Base-by-base conservation (phyloP, 2,797 vertebrate species). In the Gymnocypris eckloni region DNA sequence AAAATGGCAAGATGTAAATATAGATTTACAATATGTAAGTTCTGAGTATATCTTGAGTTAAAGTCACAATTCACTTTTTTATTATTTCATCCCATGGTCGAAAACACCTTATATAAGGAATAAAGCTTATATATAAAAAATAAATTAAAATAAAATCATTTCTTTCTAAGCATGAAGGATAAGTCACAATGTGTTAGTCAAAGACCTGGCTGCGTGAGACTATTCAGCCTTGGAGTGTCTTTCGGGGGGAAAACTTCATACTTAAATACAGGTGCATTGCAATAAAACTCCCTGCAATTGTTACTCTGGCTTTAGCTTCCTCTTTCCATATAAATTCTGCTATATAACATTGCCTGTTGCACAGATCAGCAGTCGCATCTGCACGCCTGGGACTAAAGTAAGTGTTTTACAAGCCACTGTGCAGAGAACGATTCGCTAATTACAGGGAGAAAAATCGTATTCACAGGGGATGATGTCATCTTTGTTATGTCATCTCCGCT, bases 401-500 rank as follows among this genome's bases (percentile, higher is more conserved):
- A 83, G 76, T 83, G 76, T 86, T 83, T 90, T 87, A 87, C 79
- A 70, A 81, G 72, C 16, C 45, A 50, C 39, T 45, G 37, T 37
- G 43, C 76, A 64, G 20, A 71, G 79, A 61, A 61, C 25, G 39
- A 81, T 76, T 71, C 48, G 20, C 50, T 88, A 85, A 88, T 88
- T 87, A 88, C 82, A 87, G 79, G 73, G 85, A 86, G 56, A 22
- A 78, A 67, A 86, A 59, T 56, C 39, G 18, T 75, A 79, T 83
- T 78, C 52, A 82, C 54, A 25, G 22, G 56, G 39, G 69, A 88
- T 88, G 87, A 88, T 76, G 41, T 87, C 87, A 88, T 88, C 39
- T 37, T 71, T 25, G 28, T 50, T 67, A 45, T 69, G 50, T 87
- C 72, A 66, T 85, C 64, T 79, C 66, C 2, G 8, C 75, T 78